phyloP scores from a whole-genome alignment of 2,888 invertebrate species.

The Drosophila nr. perissopoda region DNA sequence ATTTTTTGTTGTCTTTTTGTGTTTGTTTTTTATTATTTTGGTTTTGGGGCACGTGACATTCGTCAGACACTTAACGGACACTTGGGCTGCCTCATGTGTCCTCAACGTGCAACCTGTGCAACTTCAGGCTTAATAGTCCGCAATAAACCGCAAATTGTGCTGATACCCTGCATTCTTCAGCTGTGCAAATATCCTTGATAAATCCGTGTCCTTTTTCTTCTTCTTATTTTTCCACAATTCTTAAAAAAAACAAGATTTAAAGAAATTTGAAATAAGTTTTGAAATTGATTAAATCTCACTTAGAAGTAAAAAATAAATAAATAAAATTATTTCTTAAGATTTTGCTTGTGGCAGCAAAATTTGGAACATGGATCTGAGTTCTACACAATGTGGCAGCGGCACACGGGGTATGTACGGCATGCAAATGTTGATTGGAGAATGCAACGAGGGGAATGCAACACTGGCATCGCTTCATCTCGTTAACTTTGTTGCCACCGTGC shows the following conservation, averaged over 20 bases:
- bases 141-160: neutral
- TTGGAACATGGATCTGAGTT: neutral
- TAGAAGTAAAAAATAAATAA: neutral
- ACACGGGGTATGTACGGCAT: slow-evolving; percentile 27
- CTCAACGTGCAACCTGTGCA: slow-evolving; percentile 16
- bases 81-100: slow-evolving; percentile 33
- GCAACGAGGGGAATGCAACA: slow-evolving; percentile 7
- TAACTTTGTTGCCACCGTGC: slow-evolving; percentile 48
- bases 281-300: neutral
- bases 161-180: neutral
- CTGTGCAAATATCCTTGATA: neutral
- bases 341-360: neutral
- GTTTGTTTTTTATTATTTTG: neutral
- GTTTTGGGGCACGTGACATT: slow-evolving; percentile 60
- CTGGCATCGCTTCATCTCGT: slow-evolving; percentile 12
- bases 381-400: neutral
- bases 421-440: slow-evolving; percentile 37
- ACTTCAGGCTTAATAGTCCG: neutral
- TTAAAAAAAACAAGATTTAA: neutral
- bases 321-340: neutral
- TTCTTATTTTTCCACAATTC: neutral
- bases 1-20: neutral
- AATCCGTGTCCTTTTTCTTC: neutral
- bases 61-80: slow-evolving; percentile 70
- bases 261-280: neutral